phyloP scores from a whole-genome alignment of 1,140 invertebrate genomes.

The Macrotrachela quadricornifera region DNA sequence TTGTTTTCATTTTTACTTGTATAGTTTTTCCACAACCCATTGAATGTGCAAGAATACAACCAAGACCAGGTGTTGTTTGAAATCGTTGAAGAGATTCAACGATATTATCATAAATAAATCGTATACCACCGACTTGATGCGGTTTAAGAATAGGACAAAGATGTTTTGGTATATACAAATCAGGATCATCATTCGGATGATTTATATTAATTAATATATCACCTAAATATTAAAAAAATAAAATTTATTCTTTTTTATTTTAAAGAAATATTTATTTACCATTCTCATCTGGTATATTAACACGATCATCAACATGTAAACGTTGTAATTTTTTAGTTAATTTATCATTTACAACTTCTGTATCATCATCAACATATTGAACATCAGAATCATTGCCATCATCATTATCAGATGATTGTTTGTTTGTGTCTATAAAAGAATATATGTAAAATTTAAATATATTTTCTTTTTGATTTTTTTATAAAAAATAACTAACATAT shows the following conservation, averaged over 20 bases:
- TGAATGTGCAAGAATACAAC: slow-evolving; percentile 89
- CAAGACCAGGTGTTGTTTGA: slow-evolving; percentile 64
- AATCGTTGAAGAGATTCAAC: slow-evolving; percentile 70
- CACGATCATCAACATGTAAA: slow-evolving; percentile 1
- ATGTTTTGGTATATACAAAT: slow-evolving; percentile 76
- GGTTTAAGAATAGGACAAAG: slow-evolving; percentile 78
- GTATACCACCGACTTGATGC: slow-evolving; percentile 83
- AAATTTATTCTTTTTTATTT: slow-evolving; percentile 44
- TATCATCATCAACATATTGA: not conserved
- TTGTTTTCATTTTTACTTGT: slow-evolving; percentile 34
- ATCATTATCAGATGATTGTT: too few relatives aligned
- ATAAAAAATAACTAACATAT: too few relatives aligned
- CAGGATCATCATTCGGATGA: slow-evolving; percentile 71
- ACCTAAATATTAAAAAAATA: slow-evolving; percentile 69
- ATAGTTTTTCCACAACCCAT: slow-evolving; percentile 99
- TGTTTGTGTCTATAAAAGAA: too few relatives aligned
- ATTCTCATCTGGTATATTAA: slow-evolving; percentile 1
- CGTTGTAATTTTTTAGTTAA: not conserved
- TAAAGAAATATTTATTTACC: slow-evolving; percentile 10
- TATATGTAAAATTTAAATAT: too few relatives aligned
- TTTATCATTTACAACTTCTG: not conserved
- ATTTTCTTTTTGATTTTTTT: too few relatives aligned
- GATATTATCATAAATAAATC: slow-evolving; percentile 86
- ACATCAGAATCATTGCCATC: not conserved
- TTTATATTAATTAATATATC: slow-evolving; percentile 79